Conservation (phyloP, 2,113 vertebrate genomes). For the Cervus canadensis region DNA sequence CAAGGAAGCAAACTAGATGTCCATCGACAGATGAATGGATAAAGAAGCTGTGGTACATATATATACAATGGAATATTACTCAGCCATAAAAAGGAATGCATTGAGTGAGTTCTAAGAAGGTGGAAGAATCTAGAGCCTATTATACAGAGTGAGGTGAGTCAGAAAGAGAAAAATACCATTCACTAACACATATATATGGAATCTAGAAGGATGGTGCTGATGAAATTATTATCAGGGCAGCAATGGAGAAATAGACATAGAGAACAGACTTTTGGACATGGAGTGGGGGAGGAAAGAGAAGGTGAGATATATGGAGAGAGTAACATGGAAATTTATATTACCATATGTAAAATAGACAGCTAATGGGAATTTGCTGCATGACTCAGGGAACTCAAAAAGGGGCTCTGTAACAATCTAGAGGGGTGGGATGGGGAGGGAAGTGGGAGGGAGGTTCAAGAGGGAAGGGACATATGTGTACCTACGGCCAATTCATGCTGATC, state of each 20-base stretch:
- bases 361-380: not conserved
- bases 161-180: not conserved
- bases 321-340: not conserved
- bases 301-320: not conserved
- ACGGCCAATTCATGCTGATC: not conserved
- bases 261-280: not conserved
- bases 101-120: not conserved
- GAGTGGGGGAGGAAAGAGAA: not conserved
- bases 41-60: not conserved
- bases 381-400: not conserved
- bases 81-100: not conserved
- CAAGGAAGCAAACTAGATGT: not conserved
- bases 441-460: not conserved
- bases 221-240: not conserved
- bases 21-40: not conserved
- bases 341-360: not conserved
- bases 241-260: not conserved
- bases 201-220: not conserved
- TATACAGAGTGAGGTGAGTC: not conserved
- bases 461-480: not conserved
- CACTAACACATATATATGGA: not conserved
- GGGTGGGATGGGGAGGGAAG: not conserved
- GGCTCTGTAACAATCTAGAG: not conserved
- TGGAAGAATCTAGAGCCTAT: not conserved
- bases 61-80: not conserved